phyloP scores from a whole-genome alignment of 2,888 invertebrate species.

The Elysia crispata region DNA sequence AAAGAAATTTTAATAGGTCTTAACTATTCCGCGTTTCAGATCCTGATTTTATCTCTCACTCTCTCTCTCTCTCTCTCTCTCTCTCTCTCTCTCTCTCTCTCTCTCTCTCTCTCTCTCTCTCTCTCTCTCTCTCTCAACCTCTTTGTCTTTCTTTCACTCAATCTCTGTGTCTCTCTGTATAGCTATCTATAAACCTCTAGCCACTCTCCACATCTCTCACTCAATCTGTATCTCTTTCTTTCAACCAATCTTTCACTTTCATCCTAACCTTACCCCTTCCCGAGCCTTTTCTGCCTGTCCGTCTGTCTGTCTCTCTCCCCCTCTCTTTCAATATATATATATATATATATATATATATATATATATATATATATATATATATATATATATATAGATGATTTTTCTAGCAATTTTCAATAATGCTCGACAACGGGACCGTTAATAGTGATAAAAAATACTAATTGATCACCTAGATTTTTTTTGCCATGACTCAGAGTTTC shows the following conservation, averaged over 20 bases:
- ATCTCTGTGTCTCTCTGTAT: neutral
- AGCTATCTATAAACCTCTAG: neutral
- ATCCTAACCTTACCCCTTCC: neutral
- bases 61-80: slow-evolving; percentile 2
- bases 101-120: neutral
- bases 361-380: too few species aligned
- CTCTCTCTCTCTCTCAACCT: neutral
- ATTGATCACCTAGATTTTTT: too few species aligned
- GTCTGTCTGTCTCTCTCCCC: too few species aligned
- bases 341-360: too few species aligned
- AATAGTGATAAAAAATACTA: too few species aligned
- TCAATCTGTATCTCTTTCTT: slow-evolving; percentile 3
- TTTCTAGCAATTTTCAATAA: too few species aligned
- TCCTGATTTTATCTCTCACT: neutral
- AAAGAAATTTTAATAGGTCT: too few species aligned
- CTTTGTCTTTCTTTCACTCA: neutral
- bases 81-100: slow-evolving; percentile 21
- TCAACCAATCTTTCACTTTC: neutral
- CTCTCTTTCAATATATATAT: too few species aligned
- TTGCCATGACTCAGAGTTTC: too few species aligned
- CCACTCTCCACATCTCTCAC: neutral
- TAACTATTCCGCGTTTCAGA: neutral
- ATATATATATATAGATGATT: too few species aligned
- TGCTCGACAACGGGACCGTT: too few species aligned
- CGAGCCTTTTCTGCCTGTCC: neutral